These are phyloP conservation scores for Mesembrinibis cayennensis DNA, from an alignment of 2,113 vertebrate species.

Conservation along the genomic window DNA sequence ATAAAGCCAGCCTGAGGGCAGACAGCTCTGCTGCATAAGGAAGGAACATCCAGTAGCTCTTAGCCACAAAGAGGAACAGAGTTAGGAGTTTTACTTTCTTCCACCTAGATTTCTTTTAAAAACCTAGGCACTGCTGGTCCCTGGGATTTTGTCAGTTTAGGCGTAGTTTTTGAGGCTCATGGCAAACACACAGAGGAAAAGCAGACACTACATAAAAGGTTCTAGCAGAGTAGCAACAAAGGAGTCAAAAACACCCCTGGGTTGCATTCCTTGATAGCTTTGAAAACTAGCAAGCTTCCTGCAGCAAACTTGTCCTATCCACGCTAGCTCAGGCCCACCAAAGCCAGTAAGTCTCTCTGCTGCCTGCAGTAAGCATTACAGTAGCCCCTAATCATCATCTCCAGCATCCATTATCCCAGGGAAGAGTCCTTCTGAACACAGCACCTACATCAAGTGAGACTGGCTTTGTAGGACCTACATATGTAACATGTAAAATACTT, in stretches of 20 bases:
- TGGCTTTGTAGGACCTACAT: background rate
- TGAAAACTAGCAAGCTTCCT: background rate
- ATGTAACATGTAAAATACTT: background rate
- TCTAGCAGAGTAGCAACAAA: background rate
- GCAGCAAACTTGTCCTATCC: background rate
- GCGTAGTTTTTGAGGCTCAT: background rate
- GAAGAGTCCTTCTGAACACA: background rate
- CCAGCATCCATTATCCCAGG: background rate
- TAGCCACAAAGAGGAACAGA: background rate
- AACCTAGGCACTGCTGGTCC: background rate
- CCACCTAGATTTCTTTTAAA: background rate
- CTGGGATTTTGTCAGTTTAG: background rate
- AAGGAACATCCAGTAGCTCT: background rate
- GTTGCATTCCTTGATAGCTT: background rate
- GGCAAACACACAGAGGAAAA: background rate
- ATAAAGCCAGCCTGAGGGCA: background rate
- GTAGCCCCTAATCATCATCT: background rate
- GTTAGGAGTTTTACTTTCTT: background rate
- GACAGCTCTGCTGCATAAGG: background rate
- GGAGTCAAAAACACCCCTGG: background rate
- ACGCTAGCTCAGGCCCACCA: background rate
- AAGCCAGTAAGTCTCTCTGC: background rate
- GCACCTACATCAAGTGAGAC: background rate
- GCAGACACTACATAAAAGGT: background rate
- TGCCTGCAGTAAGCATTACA: background rate